Evolutionary conservation across 2,113 vertebrate species (phyloP).

Genomic region (Verasper variegatus): DNA sequence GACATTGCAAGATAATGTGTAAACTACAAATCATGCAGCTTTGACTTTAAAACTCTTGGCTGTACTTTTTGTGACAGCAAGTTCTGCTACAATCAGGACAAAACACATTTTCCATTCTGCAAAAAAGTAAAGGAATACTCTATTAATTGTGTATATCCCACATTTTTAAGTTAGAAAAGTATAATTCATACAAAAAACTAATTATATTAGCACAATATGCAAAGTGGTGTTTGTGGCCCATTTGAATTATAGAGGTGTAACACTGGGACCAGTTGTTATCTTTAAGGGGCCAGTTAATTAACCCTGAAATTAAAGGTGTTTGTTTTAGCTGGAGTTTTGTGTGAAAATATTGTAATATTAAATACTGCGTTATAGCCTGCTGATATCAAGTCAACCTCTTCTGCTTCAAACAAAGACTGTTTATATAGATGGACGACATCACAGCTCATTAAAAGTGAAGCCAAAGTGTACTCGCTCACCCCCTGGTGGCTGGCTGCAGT

Average conservation of each 20-base stretch:
- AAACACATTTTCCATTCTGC: background rate
- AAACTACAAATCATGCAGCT: background rate
- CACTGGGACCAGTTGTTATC: slow-evolving; percentile 25
- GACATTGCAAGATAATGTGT: background rate
- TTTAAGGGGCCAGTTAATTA: slow-evolving; percentile 33
- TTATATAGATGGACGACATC: no score
- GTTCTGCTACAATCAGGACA: background rate
- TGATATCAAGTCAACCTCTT: background rate
- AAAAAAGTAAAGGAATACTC: background rate
- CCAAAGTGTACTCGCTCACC: no score
- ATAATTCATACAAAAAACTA: slow-evolving; percentile 12
- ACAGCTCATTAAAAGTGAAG: no score
- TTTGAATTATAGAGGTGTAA: slow-evolving; percentile 19
- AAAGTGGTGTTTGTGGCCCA: slow-evolving; percentile 8
- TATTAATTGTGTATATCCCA: background rate
- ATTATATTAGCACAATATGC: slow-evolving; percentile 26
- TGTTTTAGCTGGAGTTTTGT: background rate
- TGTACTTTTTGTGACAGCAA: no score
- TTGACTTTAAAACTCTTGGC: background rate
- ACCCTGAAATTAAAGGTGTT: slow-evolving; percentile 7
- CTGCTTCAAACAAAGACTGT: background rate
- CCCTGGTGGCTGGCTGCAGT: no score
- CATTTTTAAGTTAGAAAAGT: slow-evolving; percentile 12
- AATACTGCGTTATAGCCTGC: background rate
- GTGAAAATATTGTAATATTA: background rate